Evolutionary conservation across 2,888 invertebrate genomes (phyloP).

Genomic region (Trachelus troglodyta): DNA sequence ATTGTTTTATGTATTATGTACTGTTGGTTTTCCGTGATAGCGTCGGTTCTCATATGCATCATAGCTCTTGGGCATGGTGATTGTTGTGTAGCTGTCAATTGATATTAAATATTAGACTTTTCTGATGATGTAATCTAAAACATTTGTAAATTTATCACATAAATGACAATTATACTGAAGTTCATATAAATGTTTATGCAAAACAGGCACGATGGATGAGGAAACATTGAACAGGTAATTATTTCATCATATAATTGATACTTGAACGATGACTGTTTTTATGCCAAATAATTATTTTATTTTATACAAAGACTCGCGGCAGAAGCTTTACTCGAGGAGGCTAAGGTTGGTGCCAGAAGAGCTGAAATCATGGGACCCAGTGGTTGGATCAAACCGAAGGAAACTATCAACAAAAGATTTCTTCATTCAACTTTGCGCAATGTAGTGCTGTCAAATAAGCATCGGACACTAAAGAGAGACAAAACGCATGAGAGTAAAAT

Average conservation of each 20-base stretch:
- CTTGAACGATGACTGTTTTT: not conserved
- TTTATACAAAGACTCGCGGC: conserved; percentile 50
- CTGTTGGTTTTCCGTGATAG: not conserved
- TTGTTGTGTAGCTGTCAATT: not conserved
- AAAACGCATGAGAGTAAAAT: conserved; percentile 26
- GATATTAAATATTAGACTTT: not conserved
- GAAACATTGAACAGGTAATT: conserved; percentile 53
- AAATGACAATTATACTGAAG: not conserved
- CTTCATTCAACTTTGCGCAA: conserved; percentile 59
- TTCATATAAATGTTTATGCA: not conserved
- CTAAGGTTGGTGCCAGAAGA: conserved; percentile 57
- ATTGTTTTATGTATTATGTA: not conserved
- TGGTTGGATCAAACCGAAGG: conserved; percentile 62
- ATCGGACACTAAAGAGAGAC: conserved; percentile 30
- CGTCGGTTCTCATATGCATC: not conserved
- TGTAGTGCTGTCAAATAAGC: conserved; percentile 56
- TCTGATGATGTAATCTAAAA: not conserved
- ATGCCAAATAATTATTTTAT: conserved; percentile 3
- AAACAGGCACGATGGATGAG: conserved; percentile 46
- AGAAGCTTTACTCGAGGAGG: conserved; percentile 61
- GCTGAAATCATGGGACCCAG: conserved; percentile 62
- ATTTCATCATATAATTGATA: not conserved
- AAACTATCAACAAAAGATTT: conserved; percentile 62
- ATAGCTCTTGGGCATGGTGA: not conserved
- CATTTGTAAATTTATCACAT: not conserved